Percentiles rank a stretch among this genome's conserved stretches.
These are phyloP conservation scores for Idris sp. DNA, from an alignment of 1,140 invertebrate genomes.

Conservation along the genomic window DNA sequence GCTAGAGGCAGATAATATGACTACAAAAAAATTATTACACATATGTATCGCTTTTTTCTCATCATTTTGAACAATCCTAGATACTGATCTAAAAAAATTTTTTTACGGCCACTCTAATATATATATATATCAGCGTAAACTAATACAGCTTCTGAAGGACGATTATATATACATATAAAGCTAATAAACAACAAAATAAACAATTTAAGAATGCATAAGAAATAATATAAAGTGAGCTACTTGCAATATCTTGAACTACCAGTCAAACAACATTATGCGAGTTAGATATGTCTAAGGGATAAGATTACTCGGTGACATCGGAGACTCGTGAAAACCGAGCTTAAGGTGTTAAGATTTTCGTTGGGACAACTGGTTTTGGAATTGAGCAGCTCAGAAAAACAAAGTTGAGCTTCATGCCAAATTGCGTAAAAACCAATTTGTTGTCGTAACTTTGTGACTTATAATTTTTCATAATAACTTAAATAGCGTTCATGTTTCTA, in stretches of 20 bases:
- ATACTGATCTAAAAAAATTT: too few species aligned
- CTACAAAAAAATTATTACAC: too few species aligned
- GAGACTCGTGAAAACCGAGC: conserved; percentile 73
- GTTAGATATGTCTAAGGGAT: conserved; percentile 67
- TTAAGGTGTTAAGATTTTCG: conserved; percentile 66
- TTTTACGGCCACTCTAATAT: too few species aligned
- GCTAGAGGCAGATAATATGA: too few species aligned
- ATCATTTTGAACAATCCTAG: too few species aligned
- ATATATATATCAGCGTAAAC: too few species aligned
- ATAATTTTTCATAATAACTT: conserved; percentile 5
- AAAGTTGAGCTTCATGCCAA: conserved; percentile 17
- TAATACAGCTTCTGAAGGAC: conserved; percentile 11
- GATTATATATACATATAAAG: background rate
- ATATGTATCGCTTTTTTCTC: too few species aligned
- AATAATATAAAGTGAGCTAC: conserved; percentile 55
- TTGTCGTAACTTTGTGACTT: conserved; percentile 2
- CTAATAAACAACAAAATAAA: conserved; percentile 24
- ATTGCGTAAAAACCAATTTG: conserved; percentile 31
- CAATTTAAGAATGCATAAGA: conserved; percentile 45
- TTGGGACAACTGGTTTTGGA: conserved; percentile 55
- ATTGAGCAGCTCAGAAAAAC: conserved; percentile 21
- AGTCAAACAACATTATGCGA: conserved; percentile 68
- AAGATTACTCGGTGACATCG: conserved; percentile 72
- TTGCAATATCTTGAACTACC: conserved; percentile 65
- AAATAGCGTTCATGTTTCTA: too few species aligned